Conservation (phyloP, 1,140 invertebrate genomes). For the Cephus cinctus region DNA sequence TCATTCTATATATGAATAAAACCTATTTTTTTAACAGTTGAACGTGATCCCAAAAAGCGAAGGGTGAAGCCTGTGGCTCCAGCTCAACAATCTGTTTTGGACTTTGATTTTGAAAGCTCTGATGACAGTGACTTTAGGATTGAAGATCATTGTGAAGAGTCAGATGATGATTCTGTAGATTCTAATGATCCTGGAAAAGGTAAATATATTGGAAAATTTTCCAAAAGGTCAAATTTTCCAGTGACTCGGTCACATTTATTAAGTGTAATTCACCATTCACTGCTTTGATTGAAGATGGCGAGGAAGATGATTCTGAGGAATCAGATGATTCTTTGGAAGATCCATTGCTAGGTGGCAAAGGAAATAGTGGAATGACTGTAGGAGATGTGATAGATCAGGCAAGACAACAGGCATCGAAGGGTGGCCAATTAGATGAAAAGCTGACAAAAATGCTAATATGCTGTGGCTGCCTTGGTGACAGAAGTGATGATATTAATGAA, state of each 20-base stretch:
- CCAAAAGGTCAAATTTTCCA: not conserved
- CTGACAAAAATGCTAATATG: constrained; percentile 71
- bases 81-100: constrained; percentile 68
- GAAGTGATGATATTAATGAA: constrained; percentile 91
- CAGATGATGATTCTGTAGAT: constrained; percentile 67
- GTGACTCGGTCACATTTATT: constrained; percentile 8
- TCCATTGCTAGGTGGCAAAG: constrained; percentile 56
- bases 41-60: constrained; percentile 81
- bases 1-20: not conserved
- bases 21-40: constrained; percentile 61
- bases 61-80: constrained; percentile 80
- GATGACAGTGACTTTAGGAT: constrained; percentile 95
- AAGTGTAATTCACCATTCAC: not conserved
- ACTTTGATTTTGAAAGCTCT: constrained; percentile 89
- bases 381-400: constrained; percentile 59
- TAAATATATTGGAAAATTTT: constrained; percentile 22
- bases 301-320: constrained; percentile 52
- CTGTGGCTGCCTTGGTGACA: constrained; percentile 89
- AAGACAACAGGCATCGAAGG: constrained; percentile 47
- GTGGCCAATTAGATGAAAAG: constrained; percentile 51
- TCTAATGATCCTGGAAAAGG: constrained; percentile 51
- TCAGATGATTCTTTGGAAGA: constrained; percentile 56
- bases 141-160: constrained; percentile 79
- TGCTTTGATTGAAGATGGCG: constrained; percentile 32
- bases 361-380: constrained; percentile 53